Base-by-base conservation (phyloP, 2,888 invertebrate species). In the Drosophila diplacantha region DNA sequence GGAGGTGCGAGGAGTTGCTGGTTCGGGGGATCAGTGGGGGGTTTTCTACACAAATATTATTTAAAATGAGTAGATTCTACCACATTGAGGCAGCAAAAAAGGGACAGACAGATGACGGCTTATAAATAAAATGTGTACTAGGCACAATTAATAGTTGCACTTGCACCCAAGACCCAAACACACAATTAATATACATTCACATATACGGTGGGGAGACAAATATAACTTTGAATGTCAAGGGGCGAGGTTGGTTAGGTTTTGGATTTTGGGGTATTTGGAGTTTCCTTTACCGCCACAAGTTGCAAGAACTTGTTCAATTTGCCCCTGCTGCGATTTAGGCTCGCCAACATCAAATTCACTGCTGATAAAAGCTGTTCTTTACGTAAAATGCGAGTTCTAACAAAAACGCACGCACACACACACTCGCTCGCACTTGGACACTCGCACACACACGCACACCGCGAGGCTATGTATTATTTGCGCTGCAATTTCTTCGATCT, bases 261-360 rank as follows among this genome's bases (percentile, higher is more conserved):
- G 44, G 31, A 46, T 31, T 31, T 31, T 5, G 14, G 44, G 44
- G 44, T 31, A 14, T 37, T 74, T 84, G 85, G 85, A 51, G 61
- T 39, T 63, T 41, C 70, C 77, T 77, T 80, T 86, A 87, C 88
- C 87, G 86, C 87, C 78, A 86, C 81, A 78, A 86, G 83, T 69
- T 86, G 86, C 81, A 87, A 86, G 84, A 88, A 83, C 84, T 86
- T 86, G 74, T 83, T 85, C 68, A 87, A 83, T 83, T 83, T 87
- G 74, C 84, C 86, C 75, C 84, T 87, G 81, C 88, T 83, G 75
- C 87, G 85, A 83, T 86, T 85, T 72, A 87, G 68, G 75, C 79
- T 85, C 76, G 85, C 75, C 73, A 86, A 88, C 87, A 87, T 88
- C 83, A 87, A 87, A 64, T 75, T 68, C 61, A 59, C 65, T 71